These are phyloP conservation scores for Tachina lurida DNA, from an alignment of 2,888 invertebrate species.

Conservation along the genomic window DNA sequence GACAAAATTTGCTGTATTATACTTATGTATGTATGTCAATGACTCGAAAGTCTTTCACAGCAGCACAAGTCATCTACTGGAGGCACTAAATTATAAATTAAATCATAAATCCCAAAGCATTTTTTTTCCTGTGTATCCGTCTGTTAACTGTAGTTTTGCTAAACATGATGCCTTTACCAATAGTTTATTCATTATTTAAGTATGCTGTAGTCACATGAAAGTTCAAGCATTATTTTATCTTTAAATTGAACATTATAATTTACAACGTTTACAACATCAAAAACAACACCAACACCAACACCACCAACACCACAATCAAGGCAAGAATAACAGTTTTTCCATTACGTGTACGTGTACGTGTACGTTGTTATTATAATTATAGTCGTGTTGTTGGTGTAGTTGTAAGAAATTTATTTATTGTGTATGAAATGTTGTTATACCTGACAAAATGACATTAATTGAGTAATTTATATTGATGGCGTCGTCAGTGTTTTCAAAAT, in stretches of 20 bases:
- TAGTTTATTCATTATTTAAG: slow-evolving; percentile 1
- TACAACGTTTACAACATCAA: slow-evolving; percentile 62
- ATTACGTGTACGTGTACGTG: no score
- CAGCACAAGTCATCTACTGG: background rate
- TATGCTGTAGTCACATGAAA: slow-evolving; percentile 25
- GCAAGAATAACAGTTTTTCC: slow-evolving; percentile 25
- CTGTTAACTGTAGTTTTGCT: slow-evolving; percentile 38
- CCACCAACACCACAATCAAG: background rate
- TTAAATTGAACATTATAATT: slow-evolving; percentile 65
- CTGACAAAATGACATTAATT: slow-evolving; percentile 80
- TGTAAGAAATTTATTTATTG: slow-evolving; percentile 23
- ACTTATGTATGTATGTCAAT: no score
- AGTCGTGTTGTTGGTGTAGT: slow-evolving; percentile 42
- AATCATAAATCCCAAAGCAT: no score
- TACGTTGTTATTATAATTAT: slow-evolving; percentile 56
- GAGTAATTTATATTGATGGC: slow-evolving; percentile 82
- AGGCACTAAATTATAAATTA: no score
- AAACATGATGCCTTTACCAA: slow-evolving; percentile 31
- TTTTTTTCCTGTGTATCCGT: slow-evolving; percentile 29
- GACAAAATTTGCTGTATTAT: no score
- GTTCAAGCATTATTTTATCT: slow-evolving; percentile 56
- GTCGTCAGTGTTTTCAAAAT: slow-evolving; percentile 71
- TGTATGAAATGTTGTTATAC: slow-evolving; percentile 63
- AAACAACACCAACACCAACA: slow-evolving; percentile 32
- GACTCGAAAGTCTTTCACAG: background rate